A percentile compares a stretch with the other conserved stretches of the same genome.
phyloP scores from a whole-genome alignment of 2,888 invertebrate species.

The Caenorhabditis virilis region DNA sequence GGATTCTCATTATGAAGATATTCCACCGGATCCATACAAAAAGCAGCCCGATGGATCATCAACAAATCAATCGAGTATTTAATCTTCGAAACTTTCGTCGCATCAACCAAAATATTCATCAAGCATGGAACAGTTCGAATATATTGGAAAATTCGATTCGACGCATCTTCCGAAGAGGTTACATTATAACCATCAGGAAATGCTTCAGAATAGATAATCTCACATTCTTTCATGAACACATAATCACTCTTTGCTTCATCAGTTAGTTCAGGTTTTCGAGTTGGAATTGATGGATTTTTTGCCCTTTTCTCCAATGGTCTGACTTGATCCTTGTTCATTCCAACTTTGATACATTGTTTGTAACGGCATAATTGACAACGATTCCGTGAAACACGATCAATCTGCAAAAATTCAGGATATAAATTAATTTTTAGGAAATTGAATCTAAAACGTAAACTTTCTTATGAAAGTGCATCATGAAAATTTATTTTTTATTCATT shows the following conservation, averaged over 20 bases:
- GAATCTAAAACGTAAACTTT: too few species aligned
- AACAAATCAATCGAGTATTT: background rate
- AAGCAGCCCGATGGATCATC: conserved; percentile 12
- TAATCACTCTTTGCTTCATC: conserved; percentile 11
- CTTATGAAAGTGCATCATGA: too few species aligned
- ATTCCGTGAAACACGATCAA: conserved; percentile 52
- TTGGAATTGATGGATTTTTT: background rate
- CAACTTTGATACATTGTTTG: conserved; percentile 47
- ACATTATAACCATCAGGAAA: conserved; percentile 11
- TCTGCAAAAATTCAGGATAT: conserved; percentile 23
- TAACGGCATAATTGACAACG: conserved; percentile 62
- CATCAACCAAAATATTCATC: background rate
- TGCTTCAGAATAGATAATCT: conserved; percentile 5
- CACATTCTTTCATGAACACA: conserved; percentile 4
- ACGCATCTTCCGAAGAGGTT: background rate
- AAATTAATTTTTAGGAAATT: too few species aligned
- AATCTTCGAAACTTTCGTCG: background rate
- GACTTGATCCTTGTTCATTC: conserved; percentile 51
- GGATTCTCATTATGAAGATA: conserved; percentile 1
- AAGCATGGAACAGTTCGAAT: background rate
- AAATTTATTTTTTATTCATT: too few species aligned
- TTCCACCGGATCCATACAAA: conserved; percentile 11
- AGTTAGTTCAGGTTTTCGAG: background rate
- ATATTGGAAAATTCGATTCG: background rate
- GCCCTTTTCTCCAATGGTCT: background rate